phyloP scores from a whole-genome alignment of 37 sponge, comb jelly and placozoan species.

The Chondrosia reniformis region DNA sequence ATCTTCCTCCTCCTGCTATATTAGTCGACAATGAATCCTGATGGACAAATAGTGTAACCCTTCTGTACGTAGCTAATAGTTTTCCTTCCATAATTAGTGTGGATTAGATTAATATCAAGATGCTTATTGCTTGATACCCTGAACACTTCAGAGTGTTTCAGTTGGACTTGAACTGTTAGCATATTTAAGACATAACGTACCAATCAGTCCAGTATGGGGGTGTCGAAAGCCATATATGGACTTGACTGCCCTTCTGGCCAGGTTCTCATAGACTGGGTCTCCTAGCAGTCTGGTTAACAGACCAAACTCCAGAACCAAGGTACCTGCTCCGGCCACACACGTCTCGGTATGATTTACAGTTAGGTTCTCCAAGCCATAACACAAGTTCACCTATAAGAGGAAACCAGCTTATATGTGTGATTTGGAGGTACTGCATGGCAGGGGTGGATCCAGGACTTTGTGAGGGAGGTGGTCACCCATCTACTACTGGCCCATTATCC shows the following conservation, averaged over 20 bases:
- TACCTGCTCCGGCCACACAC: conserved; percentile 93
- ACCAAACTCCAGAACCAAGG: conserved; percentile 87
- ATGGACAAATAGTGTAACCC: too few relatives aligned
- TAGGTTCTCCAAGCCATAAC: conserved; percentile 52
- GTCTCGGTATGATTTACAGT: conserved; percentile 37
- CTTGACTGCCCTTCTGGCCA: conserved; percentile 86
- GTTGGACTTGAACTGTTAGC: not conserved
- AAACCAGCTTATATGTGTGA: not conserved
- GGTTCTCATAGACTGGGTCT: conserved; percentile 80
- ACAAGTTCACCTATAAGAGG: conserved; percentile 75
- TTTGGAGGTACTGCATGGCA: not conserved
- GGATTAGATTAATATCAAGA: too few relatives aligned
- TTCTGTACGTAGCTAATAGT: too few relatives aligned
- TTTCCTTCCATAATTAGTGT: too few relatives aligned
- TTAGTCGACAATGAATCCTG: too few relatives aligned
- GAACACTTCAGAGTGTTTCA: too few relatives aligned
- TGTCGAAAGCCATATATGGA: conserved; percentile 73
- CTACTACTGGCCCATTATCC: too few relatives aligned
- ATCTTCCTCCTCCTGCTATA: too few relatives aligned
- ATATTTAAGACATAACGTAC: conserved; percentile 45
- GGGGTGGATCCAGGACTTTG: too few relatives aligned
- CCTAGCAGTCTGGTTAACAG: conserved; percentile 85
- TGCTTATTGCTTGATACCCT: too few relatives aligned
- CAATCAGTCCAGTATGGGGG: conserved; percentile 82
- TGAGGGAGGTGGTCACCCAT: too few relatives aligned